Conservation (phyloP, 1,140 invertebrate genomes). For the Zaprionus africanus region DNA sequence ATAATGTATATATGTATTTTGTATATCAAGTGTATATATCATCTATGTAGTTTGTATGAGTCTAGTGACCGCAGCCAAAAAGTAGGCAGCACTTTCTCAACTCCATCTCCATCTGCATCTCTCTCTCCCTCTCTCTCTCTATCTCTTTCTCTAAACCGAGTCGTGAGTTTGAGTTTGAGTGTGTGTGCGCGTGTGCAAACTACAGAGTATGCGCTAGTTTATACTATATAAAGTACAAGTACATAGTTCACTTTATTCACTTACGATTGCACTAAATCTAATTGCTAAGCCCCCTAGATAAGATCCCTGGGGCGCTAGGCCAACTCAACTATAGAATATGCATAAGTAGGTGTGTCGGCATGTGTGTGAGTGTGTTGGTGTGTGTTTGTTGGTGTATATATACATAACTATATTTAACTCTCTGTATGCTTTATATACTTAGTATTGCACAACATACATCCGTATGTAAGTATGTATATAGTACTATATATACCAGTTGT, state of each 20-base stretch:
- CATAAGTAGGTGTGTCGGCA: constrained; percentile 7
- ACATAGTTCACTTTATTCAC: constrained; percentile 13
- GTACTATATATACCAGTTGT: background rate
- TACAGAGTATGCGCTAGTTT: background rate
- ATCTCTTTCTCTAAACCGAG: constrained; percentile 20
- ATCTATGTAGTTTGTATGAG: background rate
- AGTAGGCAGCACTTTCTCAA: constrained; percentile 48
- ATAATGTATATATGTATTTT: background rate
- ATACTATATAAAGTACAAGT: constrained; percentile 7
- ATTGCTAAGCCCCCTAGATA: constrained; percentile 17
- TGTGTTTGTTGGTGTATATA: constrained; percentile 2
- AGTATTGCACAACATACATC: constrained; percentile 6
- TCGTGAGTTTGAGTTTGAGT: constrained; percentile 12
- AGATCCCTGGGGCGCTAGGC: background rate
- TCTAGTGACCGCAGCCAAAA: constrained; percentile 43
- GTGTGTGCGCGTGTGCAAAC: background rate
- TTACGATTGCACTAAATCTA: constrained; percentile 17
- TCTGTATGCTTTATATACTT: constrained; percentile 9
- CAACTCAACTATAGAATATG: constrained; percentile 8
- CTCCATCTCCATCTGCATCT: constrained; percentile 8
- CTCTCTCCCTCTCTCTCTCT: constrained; percentile 2
- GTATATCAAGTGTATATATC: constrained; percentile 16
- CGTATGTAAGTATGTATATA: background rate
- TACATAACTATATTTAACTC: constrained; percentile 5
- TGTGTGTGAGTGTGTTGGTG: background rate